Percentiles rank a stretch among this genome's conserved stretches.
phyloP scores from a whole-genome alignment of 2,888 invertebrate genomes.

The Myathropa florea region DNA sequence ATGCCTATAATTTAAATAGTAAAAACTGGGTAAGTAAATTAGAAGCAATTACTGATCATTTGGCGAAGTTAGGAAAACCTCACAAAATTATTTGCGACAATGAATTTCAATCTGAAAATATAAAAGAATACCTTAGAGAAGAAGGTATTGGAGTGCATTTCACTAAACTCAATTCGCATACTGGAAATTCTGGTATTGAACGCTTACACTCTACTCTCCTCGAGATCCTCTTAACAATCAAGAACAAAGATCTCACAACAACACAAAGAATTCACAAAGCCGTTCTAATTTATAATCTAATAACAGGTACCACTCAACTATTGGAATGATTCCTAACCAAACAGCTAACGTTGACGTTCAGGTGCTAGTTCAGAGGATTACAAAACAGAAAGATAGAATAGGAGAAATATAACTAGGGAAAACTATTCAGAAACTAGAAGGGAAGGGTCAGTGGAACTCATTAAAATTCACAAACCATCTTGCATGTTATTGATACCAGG shows the following conservation, averaged over 20 bases:
- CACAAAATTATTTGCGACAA: not conserved
- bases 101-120: not conserved
- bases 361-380: too few species aligned
- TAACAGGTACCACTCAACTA: not conserved
- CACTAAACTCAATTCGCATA: not conserved
- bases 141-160: not conserved
- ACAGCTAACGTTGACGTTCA: too few species aligned
- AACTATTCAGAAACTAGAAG: too few species aligned
- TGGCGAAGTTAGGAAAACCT: not conserved
- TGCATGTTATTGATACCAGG: too few species aligned
- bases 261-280: not conserved
- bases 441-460: not conserved
- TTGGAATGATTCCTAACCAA: too few species aligned
- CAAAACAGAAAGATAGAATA: too few species aligned
- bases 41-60: not conserved
- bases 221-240: conserved; percentile 8
- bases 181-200: not conserved
- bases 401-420: too few species aligned
- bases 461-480: not conserved
- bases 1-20: not conserved
- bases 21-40: not conserved
- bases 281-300: not conserved
- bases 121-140: not conserved
- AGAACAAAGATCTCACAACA: conserved; percentile 12
- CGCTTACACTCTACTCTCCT: conserved; percentile 6